Conservation (phyloP, 2,113 vertebrate genomes). For the Zosterops pallidus region DNA sequence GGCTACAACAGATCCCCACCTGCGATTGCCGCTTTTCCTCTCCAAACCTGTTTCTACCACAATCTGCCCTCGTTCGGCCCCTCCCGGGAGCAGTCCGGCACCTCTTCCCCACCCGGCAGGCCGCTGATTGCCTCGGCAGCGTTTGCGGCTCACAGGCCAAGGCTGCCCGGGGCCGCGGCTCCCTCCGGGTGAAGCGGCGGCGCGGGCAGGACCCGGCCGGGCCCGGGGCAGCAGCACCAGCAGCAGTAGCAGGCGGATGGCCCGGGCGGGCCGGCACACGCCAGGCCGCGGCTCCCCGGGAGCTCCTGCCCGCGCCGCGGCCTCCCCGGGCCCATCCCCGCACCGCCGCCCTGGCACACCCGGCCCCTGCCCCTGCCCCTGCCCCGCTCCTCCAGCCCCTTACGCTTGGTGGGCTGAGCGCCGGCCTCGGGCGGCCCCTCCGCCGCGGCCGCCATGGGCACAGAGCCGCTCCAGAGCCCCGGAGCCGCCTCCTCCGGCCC, state of each 20-base stretch:
- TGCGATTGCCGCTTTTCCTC: background rate
- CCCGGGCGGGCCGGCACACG: background rate
- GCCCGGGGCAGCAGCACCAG: background rate
- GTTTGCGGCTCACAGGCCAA: too few relatives aligned
- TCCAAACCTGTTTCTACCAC: background rate
- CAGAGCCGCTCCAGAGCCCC: background rate
- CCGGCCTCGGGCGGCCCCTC: background rate
- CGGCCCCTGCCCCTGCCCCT: background rate
- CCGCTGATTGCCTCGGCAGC: background rate
- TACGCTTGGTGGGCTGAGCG: conserved; percentile 23
- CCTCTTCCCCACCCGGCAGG: background rate
- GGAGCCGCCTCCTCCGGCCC: background rate
- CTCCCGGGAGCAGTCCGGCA: background rate
- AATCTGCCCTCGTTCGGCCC: background rate
- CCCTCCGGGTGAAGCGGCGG: background rate
- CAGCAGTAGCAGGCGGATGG: too few relatives aligned
- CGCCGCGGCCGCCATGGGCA: conserved; percentile 18
- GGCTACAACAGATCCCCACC: background rate
- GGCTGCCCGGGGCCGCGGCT: background rate
- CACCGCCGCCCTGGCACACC: too few relatives aligned
- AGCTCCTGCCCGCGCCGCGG: background rate
- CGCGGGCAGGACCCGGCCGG: background rate
- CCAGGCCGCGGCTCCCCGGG: background rate
- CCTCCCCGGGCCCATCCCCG: background rate
- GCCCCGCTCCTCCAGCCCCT: background rate